Evolutionary conservation across 2,888 invertebrate genomes (phyloP), one percentile per base, ranked within the genome.

Genomic region (Adelognathus sp.): DNA sequence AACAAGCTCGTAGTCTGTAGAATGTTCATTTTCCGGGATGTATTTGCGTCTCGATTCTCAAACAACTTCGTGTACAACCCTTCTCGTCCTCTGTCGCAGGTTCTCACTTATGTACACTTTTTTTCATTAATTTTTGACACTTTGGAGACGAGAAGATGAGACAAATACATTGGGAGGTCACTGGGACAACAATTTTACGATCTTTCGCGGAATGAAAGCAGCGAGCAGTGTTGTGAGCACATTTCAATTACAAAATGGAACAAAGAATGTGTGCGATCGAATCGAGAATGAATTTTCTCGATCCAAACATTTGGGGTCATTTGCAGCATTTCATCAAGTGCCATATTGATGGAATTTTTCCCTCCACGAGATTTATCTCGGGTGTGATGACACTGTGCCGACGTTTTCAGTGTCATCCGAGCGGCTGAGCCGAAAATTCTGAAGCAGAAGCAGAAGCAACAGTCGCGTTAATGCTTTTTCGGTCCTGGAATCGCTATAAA

Each of bases 401-500:
- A n/a, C n/a, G n/a, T n/a, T n/a, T n/a, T n/a, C n/a, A n/a, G n/a
- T n/a, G n/a, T n/a, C n/a, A n/a, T n/a, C n/a, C n/a, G n/a, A n/a
- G n/a, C n/a, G n/a, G n/a, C n/a, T n/a, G n/a, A n/a, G n/a, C n/a
- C n/a, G n/a, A n/a, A n/a, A n/a, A n/a, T n/a, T n/a, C n/a, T n/a
- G n/a, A n/a, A n/a, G 63, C 77, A 73, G 46, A 50, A 66, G 66
- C 71, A 54, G 74, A 78, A 74, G 70, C 64, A 79, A 81, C 79
- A 74, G 76, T 66, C 79, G 67, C 46, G 82, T 86, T 86, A 87
- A 84, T 84, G 85, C 83, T 83, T 82, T 83, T 83, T 84, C 76
- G 82, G 82, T 83, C 83, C 80, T 84, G 84, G 86, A 86, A 86
- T 83, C 75, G 79, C 77, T 83, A 79, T 85, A 84, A 85, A 85